Conservation (phyloP, 2,888 invertebrate genomes). For the Plebejus anna region DNA sequence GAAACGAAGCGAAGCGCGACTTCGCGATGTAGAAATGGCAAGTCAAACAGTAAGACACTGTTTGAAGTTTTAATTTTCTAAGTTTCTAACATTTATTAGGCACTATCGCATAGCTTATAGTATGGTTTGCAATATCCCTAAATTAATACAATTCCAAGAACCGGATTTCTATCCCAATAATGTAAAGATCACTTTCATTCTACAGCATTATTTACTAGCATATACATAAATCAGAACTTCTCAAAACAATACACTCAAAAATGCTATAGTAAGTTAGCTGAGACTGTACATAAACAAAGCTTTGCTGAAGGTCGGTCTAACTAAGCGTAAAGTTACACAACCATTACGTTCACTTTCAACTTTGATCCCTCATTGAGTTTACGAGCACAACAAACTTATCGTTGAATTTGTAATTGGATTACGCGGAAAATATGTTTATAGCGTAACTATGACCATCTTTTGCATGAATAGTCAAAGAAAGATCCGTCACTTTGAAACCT, state of each 20-base stretch:
- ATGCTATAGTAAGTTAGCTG: background rate
- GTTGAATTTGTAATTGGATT: background rate
- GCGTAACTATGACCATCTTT: background rate
- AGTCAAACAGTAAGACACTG: too few species aligned
- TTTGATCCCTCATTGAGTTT: constrained; percentile 16
- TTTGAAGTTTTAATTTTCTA: too few species aligned
- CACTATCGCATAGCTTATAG: too few species aligned
- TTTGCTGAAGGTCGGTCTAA: background rate
- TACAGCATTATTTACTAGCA: background rate
- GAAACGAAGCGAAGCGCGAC: too few species aligned
- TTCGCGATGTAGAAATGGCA: too few species aligned
- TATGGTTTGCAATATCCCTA: background rate
- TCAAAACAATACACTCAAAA: background rate
- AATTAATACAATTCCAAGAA: background rate
- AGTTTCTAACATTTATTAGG: too few species aligned
- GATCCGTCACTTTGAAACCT: too few species aligned
- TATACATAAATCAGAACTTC: background rate
- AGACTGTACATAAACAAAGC: constrained; percentile 22
- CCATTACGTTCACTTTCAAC: constrained; percentile 8
- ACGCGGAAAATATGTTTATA: background rate
- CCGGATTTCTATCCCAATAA: background rate
- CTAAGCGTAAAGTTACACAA: constrained; percentile 12
- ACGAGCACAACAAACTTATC: background rate
- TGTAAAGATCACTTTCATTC: background rate
- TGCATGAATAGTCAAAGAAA: background rate